These are phyloP conservation scores for Rhinogobio ventralis DNA, from an alignment of 2,797 vertebrate genomes.

Conservation along the genomic window DNA sequence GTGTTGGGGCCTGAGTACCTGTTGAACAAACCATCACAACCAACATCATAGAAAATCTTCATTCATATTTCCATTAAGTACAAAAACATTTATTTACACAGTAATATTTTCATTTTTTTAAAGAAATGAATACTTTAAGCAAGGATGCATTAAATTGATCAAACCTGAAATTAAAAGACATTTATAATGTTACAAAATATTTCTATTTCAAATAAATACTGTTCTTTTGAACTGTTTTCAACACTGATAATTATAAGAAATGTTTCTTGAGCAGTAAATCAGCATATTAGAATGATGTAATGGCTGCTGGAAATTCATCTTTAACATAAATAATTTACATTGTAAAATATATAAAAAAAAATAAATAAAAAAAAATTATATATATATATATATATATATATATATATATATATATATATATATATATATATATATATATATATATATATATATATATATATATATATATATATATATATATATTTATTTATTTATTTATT, in stretches of 20 bases:
- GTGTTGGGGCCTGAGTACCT: conserved; percentile 99
- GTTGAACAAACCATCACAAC: conserved; percentile 50
- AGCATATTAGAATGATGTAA: background rate
- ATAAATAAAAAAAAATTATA: no score
- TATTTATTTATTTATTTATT: no score
- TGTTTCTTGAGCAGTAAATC: background rate
- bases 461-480: no score
- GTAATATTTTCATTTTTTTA: background rate
- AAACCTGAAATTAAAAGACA: background rate
- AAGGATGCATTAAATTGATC: background rate
- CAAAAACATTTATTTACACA: background rate
- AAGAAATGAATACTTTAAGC: background rate
- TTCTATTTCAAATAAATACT: background rate
- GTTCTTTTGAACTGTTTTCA: background rate
- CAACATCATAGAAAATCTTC: background rate
- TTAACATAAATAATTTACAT: background rate
- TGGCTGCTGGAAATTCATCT: background rate
- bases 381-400: no score
- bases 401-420: no score
- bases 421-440: no score
- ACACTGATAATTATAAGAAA: background rate
- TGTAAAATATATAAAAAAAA: background rate
- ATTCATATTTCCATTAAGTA: background rate
- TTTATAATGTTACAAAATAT: background rate
- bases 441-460: no score